phyloP scores from a whole-genome alignment of 2,797 vertebrate species.

The Coracias cyanogaster region DNA sequence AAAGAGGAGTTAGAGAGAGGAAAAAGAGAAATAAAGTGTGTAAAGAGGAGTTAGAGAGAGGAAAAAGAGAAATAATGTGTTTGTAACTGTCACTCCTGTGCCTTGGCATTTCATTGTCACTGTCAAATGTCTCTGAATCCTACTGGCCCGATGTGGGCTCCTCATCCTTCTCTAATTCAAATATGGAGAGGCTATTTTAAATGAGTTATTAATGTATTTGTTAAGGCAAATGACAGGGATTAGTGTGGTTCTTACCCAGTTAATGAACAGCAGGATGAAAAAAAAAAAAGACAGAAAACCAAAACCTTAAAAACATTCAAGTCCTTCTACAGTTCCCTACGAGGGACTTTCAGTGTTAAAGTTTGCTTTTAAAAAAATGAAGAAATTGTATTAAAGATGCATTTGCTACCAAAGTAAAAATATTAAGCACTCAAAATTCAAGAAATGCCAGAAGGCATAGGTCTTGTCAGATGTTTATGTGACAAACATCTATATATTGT shows the following conservation, averaged over 20 bases:
- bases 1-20: background rate
- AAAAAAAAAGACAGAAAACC: background rate
- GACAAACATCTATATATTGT: constrained; percentile 45
- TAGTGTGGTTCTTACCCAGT: background rate
- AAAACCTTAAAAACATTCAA: background rate
- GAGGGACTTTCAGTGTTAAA: constrained; percentile 11
- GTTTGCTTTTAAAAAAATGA: background rate
- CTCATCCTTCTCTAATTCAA: background rate
- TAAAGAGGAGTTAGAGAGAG: background rate
- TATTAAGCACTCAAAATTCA: constrained; percentile 57
- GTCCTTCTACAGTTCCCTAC: background rate
- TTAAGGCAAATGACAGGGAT: background rate
- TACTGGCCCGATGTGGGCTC: background rate
- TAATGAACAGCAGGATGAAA: background rate
- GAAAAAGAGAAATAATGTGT: background rate
- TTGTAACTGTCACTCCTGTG: background rate
- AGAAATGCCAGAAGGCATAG: constrained; percentile 49
- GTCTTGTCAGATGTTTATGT: constrained; percentile 49
- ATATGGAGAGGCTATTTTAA: background rate
- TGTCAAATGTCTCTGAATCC: background rate
- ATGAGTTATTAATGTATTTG: background rate
- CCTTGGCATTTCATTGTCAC: background rate
- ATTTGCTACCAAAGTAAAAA: constrained; percentile 44
- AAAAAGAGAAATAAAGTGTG: background rate
- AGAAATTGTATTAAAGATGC: constrained; percentile 38